Base-by-base conservation (phyloP, 1,140 invertebrate species). In the Macrosteles quadrilineatus region DNA sequence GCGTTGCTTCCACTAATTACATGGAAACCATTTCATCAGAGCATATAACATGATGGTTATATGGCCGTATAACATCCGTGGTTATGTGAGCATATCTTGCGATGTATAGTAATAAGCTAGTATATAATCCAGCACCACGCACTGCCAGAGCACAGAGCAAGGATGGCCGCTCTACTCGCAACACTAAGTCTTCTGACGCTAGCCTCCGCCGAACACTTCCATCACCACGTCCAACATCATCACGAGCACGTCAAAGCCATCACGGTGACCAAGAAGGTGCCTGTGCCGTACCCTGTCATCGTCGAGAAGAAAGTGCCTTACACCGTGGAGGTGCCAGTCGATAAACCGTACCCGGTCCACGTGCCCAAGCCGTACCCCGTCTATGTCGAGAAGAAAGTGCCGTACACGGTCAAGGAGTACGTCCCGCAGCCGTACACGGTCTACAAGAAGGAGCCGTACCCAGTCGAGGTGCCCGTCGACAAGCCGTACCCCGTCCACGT, bases 391-490 rank as follows among this genome's bases (percentile, higher is more conserved):
- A 88, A 89, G 77, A 83, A 85, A 73, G 81, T 88, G 69, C 85
- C 85, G 73, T 85, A 86, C 78, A 83, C 84, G 40, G 85, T 88
- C 6, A 89, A 89, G 77, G 59, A 32, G 29, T 32, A 29, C 17
- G 87, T 90, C 40, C 84, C 85, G 27, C 88, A 92, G 23, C 90
- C 92, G 80, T 91, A 90, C 78, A 45, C 65, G 27, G 76, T 77
- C 0, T 73, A 76, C 30, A 77, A 77, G 68, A 65, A 72, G 3
- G 71, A 76, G 17, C 72, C 72, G 4, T 71, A 72, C 23, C 75
- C 73, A 0, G 72, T 75, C 31, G 68, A 72, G 23, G 75, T 76
- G 0, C 71, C 73, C 0, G 75, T 77, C 1, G 67, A 69, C 21
- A 29, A 47, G 1, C 67, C 67, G 11, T 57, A 59, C 50, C 27